Evolutionary conservation across 2,888 invertebrate genomes (phyloP).

Genomic region (Cantharis lateralis): DNA sequence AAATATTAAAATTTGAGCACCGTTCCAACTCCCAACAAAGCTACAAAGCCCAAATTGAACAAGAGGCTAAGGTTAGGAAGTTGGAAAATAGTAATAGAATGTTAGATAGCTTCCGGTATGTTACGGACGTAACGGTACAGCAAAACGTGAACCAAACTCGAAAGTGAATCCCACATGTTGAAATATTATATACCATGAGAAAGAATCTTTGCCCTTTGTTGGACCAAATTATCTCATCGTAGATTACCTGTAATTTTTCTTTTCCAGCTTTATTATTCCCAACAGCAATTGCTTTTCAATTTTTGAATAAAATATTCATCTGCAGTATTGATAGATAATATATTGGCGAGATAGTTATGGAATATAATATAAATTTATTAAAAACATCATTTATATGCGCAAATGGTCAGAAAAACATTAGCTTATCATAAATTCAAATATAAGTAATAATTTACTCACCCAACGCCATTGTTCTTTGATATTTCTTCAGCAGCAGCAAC

Average conservation of each 20-base stretch:
- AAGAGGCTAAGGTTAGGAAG: background rate
- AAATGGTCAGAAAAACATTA: slow-evolving; percentile 12
- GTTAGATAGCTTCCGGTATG: background rate
- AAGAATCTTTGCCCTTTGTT: background rate
- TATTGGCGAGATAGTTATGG: background rate
- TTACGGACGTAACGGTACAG: background rate
- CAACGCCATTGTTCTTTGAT: slow-evolving; percentile 49
- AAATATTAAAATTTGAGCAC: background rate
- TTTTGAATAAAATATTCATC: background rate
- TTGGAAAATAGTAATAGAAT: background rate
- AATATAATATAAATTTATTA: background rate
- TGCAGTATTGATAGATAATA: background rate
- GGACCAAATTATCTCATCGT: background rate
- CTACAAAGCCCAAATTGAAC: background rate
- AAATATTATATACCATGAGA: background rate
- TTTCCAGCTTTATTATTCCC: background rate
- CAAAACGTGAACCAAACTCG: background rate
- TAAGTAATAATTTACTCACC: slow-evolving; percentile 48
- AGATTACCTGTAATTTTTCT: too few species aligned
- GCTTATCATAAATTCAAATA: slow-evolving; percentile 45
- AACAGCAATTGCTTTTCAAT: background rate
- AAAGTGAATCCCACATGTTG: background rate
- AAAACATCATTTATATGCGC: slow-evolving; percentile 13
- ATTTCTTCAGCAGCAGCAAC: slow-evolving; percentile 27
- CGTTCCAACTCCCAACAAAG: background rate